Evolutionary conservation across 1,140 invertebrate species (phyloP).

Genomic region (Drosophila lini): DNA sequence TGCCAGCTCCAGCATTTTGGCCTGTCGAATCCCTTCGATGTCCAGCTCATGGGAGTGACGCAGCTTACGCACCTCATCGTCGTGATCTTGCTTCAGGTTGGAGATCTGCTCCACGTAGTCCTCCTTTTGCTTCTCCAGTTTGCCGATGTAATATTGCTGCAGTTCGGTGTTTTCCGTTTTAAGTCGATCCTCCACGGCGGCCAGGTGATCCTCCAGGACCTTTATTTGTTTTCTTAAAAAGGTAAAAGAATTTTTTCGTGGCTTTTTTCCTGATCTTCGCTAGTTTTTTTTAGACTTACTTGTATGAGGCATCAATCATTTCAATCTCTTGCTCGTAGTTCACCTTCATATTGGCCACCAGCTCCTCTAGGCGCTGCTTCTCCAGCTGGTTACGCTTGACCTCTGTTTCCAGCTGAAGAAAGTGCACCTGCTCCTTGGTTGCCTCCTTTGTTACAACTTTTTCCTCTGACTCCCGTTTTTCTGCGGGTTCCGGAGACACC

Average conservation of each 20-base stretch:
- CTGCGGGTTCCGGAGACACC: not conserved
- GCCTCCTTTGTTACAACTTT: conserved; percentile 19
- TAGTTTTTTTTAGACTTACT: conserved; percentile 69
- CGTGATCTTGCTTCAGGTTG: conserved; percentile 76
- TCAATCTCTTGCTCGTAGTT: conserved; percentile 85
- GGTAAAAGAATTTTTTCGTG: not conserved
- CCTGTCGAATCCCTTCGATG: conserved; percentile 84
- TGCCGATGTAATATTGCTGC: conserved; percentile 74
- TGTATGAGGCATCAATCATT: conserved; percentile 85
- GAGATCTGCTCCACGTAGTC: conserved; percentile 83
- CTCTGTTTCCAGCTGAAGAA: conserved; percentile 79
- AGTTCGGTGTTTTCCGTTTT: conserved; percentile 81
- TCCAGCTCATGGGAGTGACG: conserved; percentile 82
- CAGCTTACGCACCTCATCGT: conserved; percentile 82
- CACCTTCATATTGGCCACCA: conserved; percentile 77
- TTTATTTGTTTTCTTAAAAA: conserved; percentile 84
- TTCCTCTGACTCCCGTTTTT: conserved; percentile 10
- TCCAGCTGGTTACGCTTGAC: conserved; percentile 83
- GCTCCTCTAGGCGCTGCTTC: conserved; percentile 81
- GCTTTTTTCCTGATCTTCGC: not conserved
- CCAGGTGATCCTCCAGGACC: conserved; percentile 84
- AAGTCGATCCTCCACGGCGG: conserved; percentile 84
- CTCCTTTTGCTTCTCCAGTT: conserved; percentile 75
- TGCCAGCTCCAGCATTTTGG: conserved; percentile 81
- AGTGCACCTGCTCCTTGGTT: conserved; percentile 36